Conservation (phyloP, 2,888 invertebrate genomes). For the Lasioglossum malachurum region DNA sequence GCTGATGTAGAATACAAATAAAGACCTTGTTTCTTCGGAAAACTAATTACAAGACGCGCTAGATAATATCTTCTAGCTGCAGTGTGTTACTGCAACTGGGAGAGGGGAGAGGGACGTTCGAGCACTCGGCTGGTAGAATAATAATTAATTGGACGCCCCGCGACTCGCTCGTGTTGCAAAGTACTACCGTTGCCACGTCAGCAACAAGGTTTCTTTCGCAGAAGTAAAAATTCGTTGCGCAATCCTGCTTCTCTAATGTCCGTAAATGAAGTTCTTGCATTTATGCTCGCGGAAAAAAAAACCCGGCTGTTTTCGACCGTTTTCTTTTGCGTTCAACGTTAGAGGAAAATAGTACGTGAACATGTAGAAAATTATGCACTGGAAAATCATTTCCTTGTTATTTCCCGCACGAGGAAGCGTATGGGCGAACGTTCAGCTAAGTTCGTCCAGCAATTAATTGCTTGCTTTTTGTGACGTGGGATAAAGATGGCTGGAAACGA, state of each 20-base stretch:
- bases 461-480: background rate
- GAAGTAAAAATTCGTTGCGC: background rate
- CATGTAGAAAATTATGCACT: background rate
- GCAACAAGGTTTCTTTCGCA: background rate
- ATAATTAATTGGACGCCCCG: slow-evolving; percentile 3
- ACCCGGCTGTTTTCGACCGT: background rate
- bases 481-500: background rate
- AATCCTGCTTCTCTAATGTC: background rate
- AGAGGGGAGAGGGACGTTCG: background rate
- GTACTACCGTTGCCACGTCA: background rate
- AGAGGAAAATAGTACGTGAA: background rate
- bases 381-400: background rate
- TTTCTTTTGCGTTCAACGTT: background rate
- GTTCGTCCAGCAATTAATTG: background rate
- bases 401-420: background rate
- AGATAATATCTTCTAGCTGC: slow-evolving; percentile 2
- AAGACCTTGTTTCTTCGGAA: slow-evolving; percentile 1
- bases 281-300: background rate
- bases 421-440: background rate
- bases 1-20: background rate
- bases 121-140: background rate
- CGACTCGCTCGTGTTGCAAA: background rate
- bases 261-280: background rate
- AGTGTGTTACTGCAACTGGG: background rate
- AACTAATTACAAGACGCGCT: background rate